Evolutionary conservation across 1,140 invertebrate species (phyloP).

Genomic region (Mya arenaria): DNA sequence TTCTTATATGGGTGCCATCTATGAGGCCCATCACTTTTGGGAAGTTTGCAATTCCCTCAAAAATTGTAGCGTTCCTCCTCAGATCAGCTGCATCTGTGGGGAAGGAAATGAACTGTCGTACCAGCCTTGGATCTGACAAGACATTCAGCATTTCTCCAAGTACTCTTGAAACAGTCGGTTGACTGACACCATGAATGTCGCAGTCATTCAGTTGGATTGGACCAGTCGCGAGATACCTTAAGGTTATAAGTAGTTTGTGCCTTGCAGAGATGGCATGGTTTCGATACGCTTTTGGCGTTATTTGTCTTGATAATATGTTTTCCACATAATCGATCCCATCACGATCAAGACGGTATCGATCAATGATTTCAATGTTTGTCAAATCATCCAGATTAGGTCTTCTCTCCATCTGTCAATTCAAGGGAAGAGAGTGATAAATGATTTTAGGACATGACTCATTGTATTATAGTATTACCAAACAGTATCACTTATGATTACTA

Average conservation of each 20-base stretch:
- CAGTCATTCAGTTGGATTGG: conserved; percentile 41
- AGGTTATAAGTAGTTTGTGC: conserved; percentile 29
- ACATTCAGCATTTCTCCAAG: conserved; percentile 33
- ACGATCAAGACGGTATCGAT: background rate
- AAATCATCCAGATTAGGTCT: background rate
- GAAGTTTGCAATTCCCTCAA: conserved; percentile 66
- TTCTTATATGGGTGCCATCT: conserved; percentile 83
- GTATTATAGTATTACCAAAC: no score
- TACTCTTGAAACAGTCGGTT: conserved; percentile 30
- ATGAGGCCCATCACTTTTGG: conserved; percentile 81
- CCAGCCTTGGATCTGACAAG: background rate
- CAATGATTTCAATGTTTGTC: background rate
- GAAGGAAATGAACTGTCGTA: conserved; percentile 8
- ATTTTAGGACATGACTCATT: no score
- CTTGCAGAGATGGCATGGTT: background rate
- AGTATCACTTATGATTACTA: no score
- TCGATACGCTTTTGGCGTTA: background rate
- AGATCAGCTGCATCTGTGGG: background rate
- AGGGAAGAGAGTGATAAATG: no score
- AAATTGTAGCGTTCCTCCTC: background rate
- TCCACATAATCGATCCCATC: background rate
- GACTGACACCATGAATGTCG: conserved; percentile 51
- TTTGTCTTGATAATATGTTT: background rate
- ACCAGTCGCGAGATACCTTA: conserved; percentile 48
- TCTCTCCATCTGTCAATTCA: no score